A percentile compares a stretch with the other conserved stretches of the same genome.
These are phyloP conservation scores for Artemia sp. DNA, from an alignment of 2,888 invertebrate species.

Conservation along the genomic window DNA sequence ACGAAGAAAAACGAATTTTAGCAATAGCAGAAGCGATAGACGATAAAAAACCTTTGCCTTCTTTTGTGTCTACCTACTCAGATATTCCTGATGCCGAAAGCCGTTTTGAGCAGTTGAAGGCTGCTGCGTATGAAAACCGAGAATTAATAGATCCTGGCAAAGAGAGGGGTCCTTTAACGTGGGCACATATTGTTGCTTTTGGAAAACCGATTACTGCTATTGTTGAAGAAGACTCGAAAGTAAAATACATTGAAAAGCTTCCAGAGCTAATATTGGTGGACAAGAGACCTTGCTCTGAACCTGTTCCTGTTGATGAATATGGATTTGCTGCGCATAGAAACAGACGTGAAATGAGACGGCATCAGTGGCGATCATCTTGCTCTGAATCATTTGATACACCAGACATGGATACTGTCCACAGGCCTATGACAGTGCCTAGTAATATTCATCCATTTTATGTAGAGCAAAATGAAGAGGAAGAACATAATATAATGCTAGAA, in stretches of 20 bases:
- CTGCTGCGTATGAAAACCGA: background rate
- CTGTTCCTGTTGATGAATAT: background rate
- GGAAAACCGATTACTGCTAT: background rate
- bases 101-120: background rate
- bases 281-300: conserved; percentile 19
- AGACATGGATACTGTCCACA: background rate
- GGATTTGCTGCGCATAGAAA: background rate
- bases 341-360: conserved; percentile 19
- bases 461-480: background rate
- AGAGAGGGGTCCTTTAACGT: background rate
- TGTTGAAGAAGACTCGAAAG: background rate
- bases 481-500: conserved; percentile 5
- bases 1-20: conserved; percentile 21
- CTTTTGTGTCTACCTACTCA: conserved; percentile 1
- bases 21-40: conserved; percentile 22
- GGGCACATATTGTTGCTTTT: conserved; percentile 9
- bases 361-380: conserved; percentile 22
- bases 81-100: conserved; percentile 3
- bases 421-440: too few species aligned
- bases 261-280: background rate
- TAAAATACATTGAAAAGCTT: background rate
- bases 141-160: background rate
- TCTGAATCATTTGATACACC: conserved; percentile 21
- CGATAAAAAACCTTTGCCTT: background rate
- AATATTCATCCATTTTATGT: too few species aligned